Conservation (phyloP, 2,888 invertebrate genomes). For the Penaeus monodon region DNA sequence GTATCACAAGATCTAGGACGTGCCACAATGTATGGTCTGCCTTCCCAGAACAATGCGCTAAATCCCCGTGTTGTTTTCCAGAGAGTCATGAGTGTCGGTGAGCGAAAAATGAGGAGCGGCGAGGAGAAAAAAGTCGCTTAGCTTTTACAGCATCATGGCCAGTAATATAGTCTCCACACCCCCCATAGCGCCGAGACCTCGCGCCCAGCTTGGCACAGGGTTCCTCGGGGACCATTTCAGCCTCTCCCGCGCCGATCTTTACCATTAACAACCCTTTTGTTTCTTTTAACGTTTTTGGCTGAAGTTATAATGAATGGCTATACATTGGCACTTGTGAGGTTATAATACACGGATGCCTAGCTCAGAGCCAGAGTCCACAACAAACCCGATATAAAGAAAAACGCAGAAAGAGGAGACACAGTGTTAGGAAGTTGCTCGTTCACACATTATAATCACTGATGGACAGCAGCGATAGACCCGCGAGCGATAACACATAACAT, state of each 20-base stretch:
- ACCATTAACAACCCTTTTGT: conserved; percentile 41
- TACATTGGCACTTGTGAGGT: too few species aligned
- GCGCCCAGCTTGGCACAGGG: conserved; percentile 30
- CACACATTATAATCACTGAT: conserved; percentile 60
- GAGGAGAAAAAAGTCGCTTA: conserved; percentile 31
- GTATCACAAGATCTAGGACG: conserved; percentile 44
- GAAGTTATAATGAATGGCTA: background rate
- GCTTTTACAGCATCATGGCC: conserved; percentile 59
- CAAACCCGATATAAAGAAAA: background rate
- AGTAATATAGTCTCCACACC: conserved; percentile 49
- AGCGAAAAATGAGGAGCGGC: conserved; percentile 32
- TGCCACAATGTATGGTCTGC: conserved; percentile 36
- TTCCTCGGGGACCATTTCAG: conserved; percentile 14
- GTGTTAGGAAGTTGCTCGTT: conserved; percentile 55
- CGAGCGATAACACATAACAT: conserved; percentile 56
- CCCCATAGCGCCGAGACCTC: conserved; percentile 44
- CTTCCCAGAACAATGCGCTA: conserved; percentile 15
- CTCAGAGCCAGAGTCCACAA: background rate
- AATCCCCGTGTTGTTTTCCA: conserved; percentile 21
- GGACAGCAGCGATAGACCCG: conserved; percentile 51
- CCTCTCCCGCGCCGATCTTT: conserved; percentile 26
- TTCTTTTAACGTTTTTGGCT: conserved; percentile 6
- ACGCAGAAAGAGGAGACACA: conserved; percentile 19
- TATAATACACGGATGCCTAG: background rate
- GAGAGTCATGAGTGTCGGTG: conserved; percentile 13